Base-by-base conservation (phyloP, 1,140 invertebrate species). In the Reticulitermes speratus region DNA sequence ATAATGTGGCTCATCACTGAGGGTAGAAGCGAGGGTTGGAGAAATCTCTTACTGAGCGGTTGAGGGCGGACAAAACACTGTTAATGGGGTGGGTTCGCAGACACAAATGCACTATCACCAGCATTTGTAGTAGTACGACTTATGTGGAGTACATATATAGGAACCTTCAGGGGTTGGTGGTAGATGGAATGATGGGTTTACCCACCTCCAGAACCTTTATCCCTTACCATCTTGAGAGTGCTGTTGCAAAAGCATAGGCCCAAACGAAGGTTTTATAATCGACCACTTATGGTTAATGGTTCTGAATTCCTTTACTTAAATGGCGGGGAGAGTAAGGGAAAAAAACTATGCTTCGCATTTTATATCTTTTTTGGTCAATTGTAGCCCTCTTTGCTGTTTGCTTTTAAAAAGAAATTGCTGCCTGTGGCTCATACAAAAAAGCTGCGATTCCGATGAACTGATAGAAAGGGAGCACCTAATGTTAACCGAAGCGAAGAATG, bases 31-130 rank as follows among this genome's bases (percentile, higher is more conserved):
- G 65, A 30, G n/a, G n/a, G 65, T n/a, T 30, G 65, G 65, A 75
- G 65, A 75, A 75, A 75, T 75, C 65, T 30, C 65, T 75, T 75
- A 75, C 65, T 75, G 65, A 75, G 19, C 19, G 14, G 52, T 55
- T 55, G 14, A 55, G 65, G 14, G 65, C 2, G 65, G 65, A 25
- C n/a, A 75, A 6, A 75, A 30, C 65, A 75, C n/a, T 2, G 59
- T 75, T 75, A 75, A 75, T 75, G 65, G 65, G n/a, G 65, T 75
- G 65, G 65, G 65, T 30, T 75, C 14, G 5, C 25, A 75, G 65
- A 75, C 65, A 75, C n/a, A 75, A 75, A 75, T 75, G 65, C 65
- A 75, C 65, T 75, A 30, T 75, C 65, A 75, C 25, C 65, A 75
- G n/a, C 65, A 75, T 75, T 75, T 25, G 25, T 11, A 75, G 65